Base-by-base conservation (phyloP, 2,113 vertebrate genomes). In the Actenoides lindsayi region DNA sequence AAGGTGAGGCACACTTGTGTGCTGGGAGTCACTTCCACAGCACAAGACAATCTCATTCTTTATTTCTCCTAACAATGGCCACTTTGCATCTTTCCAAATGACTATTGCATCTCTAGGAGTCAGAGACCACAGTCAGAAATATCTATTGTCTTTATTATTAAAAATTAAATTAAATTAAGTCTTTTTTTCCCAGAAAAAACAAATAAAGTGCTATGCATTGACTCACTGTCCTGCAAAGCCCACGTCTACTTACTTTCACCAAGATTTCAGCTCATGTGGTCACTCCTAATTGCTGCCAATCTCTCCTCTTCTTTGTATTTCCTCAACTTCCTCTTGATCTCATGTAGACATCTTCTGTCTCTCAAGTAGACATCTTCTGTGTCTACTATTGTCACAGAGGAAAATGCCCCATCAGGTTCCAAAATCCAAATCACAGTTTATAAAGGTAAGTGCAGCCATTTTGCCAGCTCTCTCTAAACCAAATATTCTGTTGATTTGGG, bases 71-170 rank as follows among this genome's bases (percentile, higher is more conserved):
- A 16, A 15, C 7, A 23, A 50, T 0, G 7, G 17, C 24, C 25
- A 13, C 24, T 75, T 51, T 41, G 24, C 68, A 60, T 18, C 54
- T 90, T 87, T 56, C 53, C 78, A 77, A 74, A 14, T 4, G 6
- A 28, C 2, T 24, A 0, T 0, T 70, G 41, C 56, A 44, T 6
- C 46, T 33, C 51, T 25, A 21, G 20, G 0, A 88, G 69, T 28
- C 35, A 39, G 70, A 37, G 7, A 25, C 24, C 6, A 65, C 79
- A 57, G 39, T 5, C 44, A 74, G 64, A 76, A 70, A 23, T 25
- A n/a, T 13, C 0, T 1, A 15, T 11, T 35, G 1, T 24, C 24
- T 51, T 37, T 28, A 19, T 28, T 51, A 70, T 19, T 46, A 31
- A 83, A 41, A 42, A 62, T 21, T n/a, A 28, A 51, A 41, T 39